Conservation (phyloP, 1,140 invertebrate genomes). For the Tetragonula clypearis region DNA sequence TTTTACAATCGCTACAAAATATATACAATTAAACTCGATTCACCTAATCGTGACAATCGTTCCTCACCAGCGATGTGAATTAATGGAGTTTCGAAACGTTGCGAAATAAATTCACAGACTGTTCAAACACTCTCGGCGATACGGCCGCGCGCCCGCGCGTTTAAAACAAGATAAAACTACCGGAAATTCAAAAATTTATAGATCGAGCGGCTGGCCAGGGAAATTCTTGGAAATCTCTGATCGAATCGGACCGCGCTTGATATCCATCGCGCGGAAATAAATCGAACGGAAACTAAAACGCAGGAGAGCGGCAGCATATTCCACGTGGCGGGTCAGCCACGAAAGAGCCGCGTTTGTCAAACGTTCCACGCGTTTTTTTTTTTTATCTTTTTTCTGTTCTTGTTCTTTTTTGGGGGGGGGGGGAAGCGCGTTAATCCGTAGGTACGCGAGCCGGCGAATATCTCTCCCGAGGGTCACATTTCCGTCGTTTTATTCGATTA, state of each 20-base stretch:
- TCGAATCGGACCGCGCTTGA: not conserved
- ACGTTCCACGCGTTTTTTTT: constrained; percentile 4
- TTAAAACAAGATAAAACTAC: too few relatives aligned
- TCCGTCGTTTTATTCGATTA: constrained; percentile 47
- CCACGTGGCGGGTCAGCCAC: constrained; percentile 15
- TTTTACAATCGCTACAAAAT: too few relatives aligned
- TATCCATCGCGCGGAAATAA: not conserved
- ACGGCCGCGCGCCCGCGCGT: too few relatives aligned
- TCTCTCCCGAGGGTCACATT: constrained; percentile 27
- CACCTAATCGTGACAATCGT: too few relatives aligned
- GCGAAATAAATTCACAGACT: too few relatives aligned
- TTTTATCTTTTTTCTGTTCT: not conserved
- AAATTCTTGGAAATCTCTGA: not conserved
- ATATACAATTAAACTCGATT: too few relatives aligned
- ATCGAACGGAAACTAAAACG: not conserved
- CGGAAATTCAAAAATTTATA: not conserved
- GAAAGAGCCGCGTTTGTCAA: constrained; percentile 43
- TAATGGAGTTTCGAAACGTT: too few relatives aligned
- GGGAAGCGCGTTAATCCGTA: constrained; percentile 11
- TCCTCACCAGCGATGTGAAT: too few relatives aligned
- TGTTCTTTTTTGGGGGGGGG: too few relatives aligned
- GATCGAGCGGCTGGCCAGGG: not conserved
- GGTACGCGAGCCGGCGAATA: not conserved
- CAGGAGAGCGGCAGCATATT: not conserved
- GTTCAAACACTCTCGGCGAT: too few relatives aligned